Evolutionary conservation across 1,140 invertebrate genomes (phyloP).

Genomic region (Venturia canescens): DNA sequence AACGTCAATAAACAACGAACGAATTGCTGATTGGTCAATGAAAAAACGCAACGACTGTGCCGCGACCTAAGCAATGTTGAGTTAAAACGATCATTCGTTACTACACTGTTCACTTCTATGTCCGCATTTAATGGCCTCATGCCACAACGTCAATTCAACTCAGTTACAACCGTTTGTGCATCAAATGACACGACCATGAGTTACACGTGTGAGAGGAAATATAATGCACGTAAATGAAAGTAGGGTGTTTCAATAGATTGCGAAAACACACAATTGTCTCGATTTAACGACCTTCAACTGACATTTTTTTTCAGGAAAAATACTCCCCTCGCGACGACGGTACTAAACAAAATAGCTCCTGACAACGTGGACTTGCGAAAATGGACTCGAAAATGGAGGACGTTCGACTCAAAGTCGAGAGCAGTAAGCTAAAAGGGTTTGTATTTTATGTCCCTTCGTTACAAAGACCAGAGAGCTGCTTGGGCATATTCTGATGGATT

Average conservation of each 20-base stretch:
- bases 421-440: background rate
- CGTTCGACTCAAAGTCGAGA: constrained; percentile 27
- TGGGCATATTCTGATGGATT: too few relatives aligned
- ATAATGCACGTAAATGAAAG: background rate
- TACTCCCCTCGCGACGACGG: background rate
- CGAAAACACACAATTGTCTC: background rate
- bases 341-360: background rate
- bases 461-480: too few relatives aligned
- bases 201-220: background rate
- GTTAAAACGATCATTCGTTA: background rate
- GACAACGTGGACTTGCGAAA: background rate
- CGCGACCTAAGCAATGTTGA: background rate
- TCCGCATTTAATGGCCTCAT: background rate
- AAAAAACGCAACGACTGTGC: background rate
- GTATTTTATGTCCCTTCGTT: background rate
- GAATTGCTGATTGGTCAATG: background rate
- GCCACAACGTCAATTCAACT: constrained; percentile 31
- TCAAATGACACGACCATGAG: constrained; percentile 4
- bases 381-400: constrained; percentile 24
- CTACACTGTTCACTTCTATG: background rate
- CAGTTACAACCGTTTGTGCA: constrained; percentile 29
- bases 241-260: background rate
- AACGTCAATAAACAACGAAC: too few relatives aligned
- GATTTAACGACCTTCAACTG: background rate
- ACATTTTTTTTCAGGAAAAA: constrained; percentile 5